These are phyloP conservation scores for Pipistrellus kuhlii DNA, from an alignment of 2,797 vertebrate genomes.

Conservation along the genomic window DNA sequence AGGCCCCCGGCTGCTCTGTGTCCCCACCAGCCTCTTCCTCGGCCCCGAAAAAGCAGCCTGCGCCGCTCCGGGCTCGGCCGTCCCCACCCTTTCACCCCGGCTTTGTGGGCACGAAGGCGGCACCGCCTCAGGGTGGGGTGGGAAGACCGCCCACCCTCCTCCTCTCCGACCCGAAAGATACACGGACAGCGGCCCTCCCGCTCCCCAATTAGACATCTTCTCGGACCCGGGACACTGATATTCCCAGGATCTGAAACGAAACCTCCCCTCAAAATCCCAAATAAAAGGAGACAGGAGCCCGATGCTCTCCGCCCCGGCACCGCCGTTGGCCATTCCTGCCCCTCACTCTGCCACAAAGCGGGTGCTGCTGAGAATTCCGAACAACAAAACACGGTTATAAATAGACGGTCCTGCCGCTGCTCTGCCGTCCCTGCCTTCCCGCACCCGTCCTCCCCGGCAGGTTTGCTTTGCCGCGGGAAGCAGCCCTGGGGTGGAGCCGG, in stretches of 20 bases:
- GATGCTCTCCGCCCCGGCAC: not conserved
- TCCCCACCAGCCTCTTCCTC: not conserved
- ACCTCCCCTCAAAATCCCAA: slow-evolving; percentile 56
- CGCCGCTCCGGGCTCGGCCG: accelerated
- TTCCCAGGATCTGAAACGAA: slow-evolving; percentile 69
- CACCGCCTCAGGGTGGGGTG: not conserved
- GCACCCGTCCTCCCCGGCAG: not conserved
- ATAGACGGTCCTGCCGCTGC: not conserved
- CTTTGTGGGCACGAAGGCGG: not conserved
- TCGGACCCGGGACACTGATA: slow-evolving; percentile 58
- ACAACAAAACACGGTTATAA: not conserved
- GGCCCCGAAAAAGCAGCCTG: not conserved
- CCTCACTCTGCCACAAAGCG: not conserved
- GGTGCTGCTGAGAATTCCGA: not conserved
- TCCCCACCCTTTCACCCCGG: not conserved
- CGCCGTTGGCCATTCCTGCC: not conserved
- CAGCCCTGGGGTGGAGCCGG: not conserved
- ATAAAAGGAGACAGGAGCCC: not conserved
- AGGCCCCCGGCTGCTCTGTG: not conserved
- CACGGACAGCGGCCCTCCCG: not conserved
- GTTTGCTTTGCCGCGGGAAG: slow-evolving; percentile 23
- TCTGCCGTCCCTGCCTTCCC: not conserved
- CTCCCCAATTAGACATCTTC: slow-evolving; percentile 39
- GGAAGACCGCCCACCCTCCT: not conserved
- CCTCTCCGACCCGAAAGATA: not conserved